A percentile compares a stretch with the other conserved stretches of the same genome.
phyloP scores from a whole-genome alignment of 1,140 invertebrate genomes.

The Atta colombica region DNA sequence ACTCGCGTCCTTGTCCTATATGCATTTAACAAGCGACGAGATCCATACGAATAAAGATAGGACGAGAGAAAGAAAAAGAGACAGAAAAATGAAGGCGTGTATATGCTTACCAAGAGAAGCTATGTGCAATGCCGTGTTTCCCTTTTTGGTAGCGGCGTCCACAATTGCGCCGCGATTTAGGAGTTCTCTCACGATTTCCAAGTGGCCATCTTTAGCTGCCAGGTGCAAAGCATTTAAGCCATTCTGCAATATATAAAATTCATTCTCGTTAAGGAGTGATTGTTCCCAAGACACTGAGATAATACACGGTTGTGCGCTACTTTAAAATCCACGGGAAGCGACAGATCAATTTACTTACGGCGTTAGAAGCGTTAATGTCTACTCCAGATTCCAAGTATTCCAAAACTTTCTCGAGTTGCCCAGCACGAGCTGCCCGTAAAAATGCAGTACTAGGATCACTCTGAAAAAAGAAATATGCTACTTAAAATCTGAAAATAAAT shows the following conservation, averaged over 20 bases:
- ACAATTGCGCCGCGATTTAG: constrained; percentile 96
- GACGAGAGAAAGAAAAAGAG: neutral
- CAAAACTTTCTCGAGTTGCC: constrained; percentile 97
- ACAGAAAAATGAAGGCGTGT: neutral
- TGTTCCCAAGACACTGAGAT: constrained; percentile 4
- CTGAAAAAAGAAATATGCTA: constrained; percentile 87
- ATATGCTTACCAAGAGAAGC: constrained; percentile 93
- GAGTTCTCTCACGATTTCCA: constrained; percentile 97
- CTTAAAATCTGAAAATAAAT: neutral
- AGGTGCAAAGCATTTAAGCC: constrained; percentile 99
- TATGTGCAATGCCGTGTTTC: constrained; percentile 99
- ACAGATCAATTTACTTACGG: constrained; percentile 93
- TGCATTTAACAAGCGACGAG: constrained; percentile 54
- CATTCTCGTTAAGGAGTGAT: neutral
- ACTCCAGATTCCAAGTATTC: constrained; percentile 97
- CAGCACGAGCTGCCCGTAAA: constrained; percentile 97
- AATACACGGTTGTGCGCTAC: neutral
- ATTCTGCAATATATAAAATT: constrained; percentile 89
- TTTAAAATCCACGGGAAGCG: neutral
- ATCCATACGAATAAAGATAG: neutral
- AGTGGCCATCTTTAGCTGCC: constrained; percentile 99
- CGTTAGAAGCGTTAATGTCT: constrained; percentile 99
- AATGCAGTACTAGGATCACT: constrained; percentile 94
- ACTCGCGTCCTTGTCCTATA: constrained; percentile 41
- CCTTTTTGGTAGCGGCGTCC: constrained; percentile 99